Evolutionary conservation across 2,888 invertebrate species (phyloP), one percentile per base, ranked within the genome.

Genomic region (Gasteruption jaculator): DNA sequence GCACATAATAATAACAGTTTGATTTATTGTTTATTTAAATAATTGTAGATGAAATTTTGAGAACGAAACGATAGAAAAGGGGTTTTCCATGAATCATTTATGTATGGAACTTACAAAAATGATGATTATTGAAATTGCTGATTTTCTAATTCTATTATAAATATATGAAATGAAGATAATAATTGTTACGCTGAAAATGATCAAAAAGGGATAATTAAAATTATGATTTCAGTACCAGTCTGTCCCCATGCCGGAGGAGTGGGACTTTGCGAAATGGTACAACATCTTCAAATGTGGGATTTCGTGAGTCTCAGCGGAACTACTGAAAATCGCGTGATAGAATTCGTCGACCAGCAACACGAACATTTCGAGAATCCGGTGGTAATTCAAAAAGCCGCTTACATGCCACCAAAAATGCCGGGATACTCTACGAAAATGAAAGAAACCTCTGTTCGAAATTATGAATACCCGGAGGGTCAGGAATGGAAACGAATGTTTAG

Each of bases 171-270:
- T 31, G 4, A 12, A 18, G 3, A 19, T 3, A 4, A 11, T 16
- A 10, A 30, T 31, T 10, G n/a, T 24, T 43, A 1, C 3, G n/a
- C n/a, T 25, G 4, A n/a, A 21, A 36, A 32, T 1, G 4, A 25
- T 16, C 18, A 18, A 21, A 42, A 21, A 29, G 11, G n/a, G 19
- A 10, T 26, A 30, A 14, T 18, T 21, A 16, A 21, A 10, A 22
- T 8, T 5, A 31, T 27, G 15, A 44, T 68, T 73, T 15, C 68
- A 91, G 91, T 92, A 11, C 90, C 90, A 60, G 90, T 94, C 2
- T 92, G 91, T 65, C 93, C 94, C 0, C 93, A 94, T 73, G 92
- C 91, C 44, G 94, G 93, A n/a, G 94, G 93, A 5, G 86, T 93
- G 7, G 93, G 92, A 3, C 77, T 94, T 3, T 93, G 93, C 62